Conservation (phyloP, 2,113 vertebrate genomes). For the Gobio gobio region DNA sequence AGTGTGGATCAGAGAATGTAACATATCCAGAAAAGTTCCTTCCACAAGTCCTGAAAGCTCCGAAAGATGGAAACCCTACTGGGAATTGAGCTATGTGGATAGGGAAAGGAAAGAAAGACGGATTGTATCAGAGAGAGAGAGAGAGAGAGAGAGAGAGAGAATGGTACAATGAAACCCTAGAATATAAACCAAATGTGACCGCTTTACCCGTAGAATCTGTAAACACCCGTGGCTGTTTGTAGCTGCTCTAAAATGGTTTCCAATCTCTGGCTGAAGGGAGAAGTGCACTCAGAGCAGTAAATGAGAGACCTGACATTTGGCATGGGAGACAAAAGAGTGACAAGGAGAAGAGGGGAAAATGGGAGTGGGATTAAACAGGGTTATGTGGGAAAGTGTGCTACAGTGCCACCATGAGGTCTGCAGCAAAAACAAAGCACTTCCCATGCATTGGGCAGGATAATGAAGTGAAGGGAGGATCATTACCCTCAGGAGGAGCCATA, state of each 20-base stretch:
- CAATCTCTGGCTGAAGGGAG: constrained; percentile 17
- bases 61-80: constrained; percentile 74
- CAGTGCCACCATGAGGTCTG: constrained; percentile 61
- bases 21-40: constrained; percentile 69
- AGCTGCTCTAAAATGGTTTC: constrained; percentile 53
- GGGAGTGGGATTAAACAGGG: not conserved
- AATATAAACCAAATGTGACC: constrained; percentile 66
- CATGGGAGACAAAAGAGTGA: not conserved
- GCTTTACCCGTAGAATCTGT: constrained; percentile 60
- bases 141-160: constrained; percentile 50
- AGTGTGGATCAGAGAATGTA: constrained; percentile 67
- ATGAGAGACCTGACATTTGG: constrained; percentile 45
- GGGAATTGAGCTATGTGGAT: constrained; percentile 73
- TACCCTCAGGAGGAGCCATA: not conserved
- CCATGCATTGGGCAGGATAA: not conserved
- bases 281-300: constrained; percentile 40
- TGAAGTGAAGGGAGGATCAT: not conserved
- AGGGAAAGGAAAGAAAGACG: constrained; percentile 56
- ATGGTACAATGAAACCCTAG: constrained; percentile 55
- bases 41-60: constrained; percentile 72
- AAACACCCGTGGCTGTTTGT: constrained; percentile 65
- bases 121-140: constrained; percentile 34
- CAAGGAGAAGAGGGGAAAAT: not conserved
- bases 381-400: constrained; percentile 28
- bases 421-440: constrained; percentile 38